phyloP scores from a whole-genome alignment of 2,888 invertebrate species.

The Folsomia candida region DNA sequence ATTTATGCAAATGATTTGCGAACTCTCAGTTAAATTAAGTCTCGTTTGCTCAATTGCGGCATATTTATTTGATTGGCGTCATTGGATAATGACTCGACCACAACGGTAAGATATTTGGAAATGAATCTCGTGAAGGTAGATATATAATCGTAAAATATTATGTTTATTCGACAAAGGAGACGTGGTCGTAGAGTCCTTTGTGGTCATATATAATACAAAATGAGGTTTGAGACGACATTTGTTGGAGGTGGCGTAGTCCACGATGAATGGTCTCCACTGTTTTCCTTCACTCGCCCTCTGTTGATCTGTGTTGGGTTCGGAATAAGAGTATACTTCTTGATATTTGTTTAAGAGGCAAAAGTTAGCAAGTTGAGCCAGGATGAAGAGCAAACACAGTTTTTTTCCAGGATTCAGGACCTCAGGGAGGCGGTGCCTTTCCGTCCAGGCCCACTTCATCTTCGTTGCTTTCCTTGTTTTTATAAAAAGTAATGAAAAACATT shows the following conservation, averaged over 20 bases:
- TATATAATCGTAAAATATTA: slow-evolving; percentile 1
- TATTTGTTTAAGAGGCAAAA: background rate
- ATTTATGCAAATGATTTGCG: too few species aligned
- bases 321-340: background rate
- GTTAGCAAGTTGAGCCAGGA: background rate
- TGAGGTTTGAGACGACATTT: background rate
- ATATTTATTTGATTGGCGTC: too few species aligned
- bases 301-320: background rate
- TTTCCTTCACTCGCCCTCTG: background rate
- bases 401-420: background rate
- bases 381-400: slow-evolving; percentile 1
- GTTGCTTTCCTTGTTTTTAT: background rate
- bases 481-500: background rate
- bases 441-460: slow-evolving; percentile 1
- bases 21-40: too few species aligned
- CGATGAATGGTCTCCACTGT: background rate
- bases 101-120: too few species aligned
- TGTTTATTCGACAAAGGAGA: background rate
- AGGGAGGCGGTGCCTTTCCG: background rate
- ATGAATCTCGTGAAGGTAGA: too few species aligned
- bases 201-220: background rate
- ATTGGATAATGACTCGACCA: too few species aligned
- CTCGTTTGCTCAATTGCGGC: too few species aligned
- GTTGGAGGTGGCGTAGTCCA: background rate
- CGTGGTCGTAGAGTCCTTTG: background rate